Conservation (phyloP, 2,888 invertebrate genomes). For the Glyphotaelius pellucidus region DNA sequence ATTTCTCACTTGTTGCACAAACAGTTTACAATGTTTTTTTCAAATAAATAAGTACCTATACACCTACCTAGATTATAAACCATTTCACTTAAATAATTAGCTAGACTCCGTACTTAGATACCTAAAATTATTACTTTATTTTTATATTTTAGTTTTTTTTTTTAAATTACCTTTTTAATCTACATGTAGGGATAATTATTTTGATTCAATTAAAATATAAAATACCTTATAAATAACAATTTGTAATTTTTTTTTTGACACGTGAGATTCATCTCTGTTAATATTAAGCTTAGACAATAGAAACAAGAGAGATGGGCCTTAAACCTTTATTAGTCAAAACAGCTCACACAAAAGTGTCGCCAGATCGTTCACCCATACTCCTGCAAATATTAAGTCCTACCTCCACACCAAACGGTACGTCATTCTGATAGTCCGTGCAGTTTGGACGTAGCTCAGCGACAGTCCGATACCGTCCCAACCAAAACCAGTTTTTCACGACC, state of each 20-base stretch:
- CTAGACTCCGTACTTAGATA: not conserved
- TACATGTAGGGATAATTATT: not conserved
- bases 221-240: not conserved
- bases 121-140: not conserved
- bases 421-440: too few relatives aligned
- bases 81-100: not conserved
- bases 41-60: not conserved
- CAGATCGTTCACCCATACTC: too few relatives aligned
- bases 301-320: too few relatives aligned
- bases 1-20: not conserved
- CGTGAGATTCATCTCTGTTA: not conserved
- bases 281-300: not conserved
- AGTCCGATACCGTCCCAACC: too few relatives aligned
- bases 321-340: too few relatives aligned
- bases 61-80: not conserved
- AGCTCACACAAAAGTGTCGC: too few relatives aligned
- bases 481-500: too few relatives aligned
- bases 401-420: too few relatives aligned
- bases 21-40: not conserved
- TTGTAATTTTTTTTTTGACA: not conserved
- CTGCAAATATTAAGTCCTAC: too few relatives aligned
- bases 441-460: too few relatives aligned
- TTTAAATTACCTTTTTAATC: not conserved
- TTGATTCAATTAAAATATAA: not conserved
- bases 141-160: not conserved